Evolutionary conservation across 1,140 invertebrate genomes (phyloP).

Genomic region (Ips nitidus): DNA sequence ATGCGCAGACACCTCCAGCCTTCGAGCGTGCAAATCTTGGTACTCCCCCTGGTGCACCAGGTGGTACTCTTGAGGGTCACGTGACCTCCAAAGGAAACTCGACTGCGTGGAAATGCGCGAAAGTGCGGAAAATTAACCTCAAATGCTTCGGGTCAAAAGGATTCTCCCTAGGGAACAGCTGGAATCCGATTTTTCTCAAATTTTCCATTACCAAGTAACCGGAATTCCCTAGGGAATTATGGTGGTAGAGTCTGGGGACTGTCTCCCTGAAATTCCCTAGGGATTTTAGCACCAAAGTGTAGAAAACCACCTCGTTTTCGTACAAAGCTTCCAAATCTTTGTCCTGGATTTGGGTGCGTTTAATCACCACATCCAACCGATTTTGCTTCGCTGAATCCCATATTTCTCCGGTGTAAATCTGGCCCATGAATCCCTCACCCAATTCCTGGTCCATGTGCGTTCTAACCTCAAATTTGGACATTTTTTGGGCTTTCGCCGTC

Average conservation of each 20-base stretch:
- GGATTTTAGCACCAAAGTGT: neutral
- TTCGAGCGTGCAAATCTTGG: no score
- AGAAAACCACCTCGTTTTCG: slow-evolving; percentile 9
- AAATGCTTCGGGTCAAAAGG: slow-evolving; percentile 16
- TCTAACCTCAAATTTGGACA: no score
- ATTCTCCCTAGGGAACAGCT: slow-evolving; percentile 9
- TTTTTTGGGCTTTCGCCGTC: no score
- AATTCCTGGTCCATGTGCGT: neutral
- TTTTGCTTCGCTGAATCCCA: neutral
- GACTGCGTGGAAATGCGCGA: slow-evolving; percentile 27
- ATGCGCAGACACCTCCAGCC: no score
- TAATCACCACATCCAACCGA: neutral
- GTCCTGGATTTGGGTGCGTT: no score
- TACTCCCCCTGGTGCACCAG: no score
- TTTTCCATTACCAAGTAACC: slow-evolving; percentile 9
- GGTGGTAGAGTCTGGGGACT: neutral
- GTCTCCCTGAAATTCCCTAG: neutral
- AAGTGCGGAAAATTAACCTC: slow-evolving; percentile 18
- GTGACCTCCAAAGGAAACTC: slow-evolving; percentile 42
- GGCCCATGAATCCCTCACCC: slow-evolving; percentile 9
- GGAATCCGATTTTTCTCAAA: slow-evolving; percentile 7
- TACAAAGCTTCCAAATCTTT: neutral
- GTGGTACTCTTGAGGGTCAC: no score
- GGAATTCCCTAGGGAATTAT: neutral
- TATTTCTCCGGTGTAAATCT: slow-evolving; percentile 5